Conservation (phyloP, 2,113 vertebrate genomes). For the Xenus cinereus region DNA sequence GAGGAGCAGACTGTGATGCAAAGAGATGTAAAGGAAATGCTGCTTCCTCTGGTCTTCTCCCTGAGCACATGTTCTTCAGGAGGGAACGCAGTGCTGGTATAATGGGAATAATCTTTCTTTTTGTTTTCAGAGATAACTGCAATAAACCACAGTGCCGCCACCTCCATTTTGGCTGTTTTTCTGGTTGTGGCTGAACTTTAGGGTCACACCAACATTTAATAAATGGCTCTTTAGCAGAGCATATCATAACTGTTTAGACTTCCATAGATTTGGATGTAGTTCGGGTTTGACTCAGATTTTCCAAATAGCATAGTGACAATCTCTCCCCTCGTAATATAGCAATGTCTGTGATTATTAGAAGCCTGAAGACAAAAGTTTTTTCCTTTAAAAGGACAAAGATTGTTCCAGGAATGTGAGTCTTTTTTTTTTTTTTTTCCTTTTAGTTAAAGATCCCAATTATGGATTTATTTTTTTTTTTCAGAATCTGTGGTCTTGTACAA, state of each 20-base stretch:
- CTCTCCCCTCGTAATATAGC: background rate
- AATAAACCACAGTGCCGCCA: background rate
- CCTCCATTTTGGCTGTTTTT: background rate
- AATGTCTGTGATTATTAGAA: background rate
- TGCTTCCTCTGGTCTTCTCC: background rate
- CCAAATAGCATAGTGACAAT: background rate
- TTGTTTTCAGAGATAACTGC: background rate
- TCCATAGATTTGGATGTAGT: background rate
- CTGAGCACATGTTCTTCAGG: accelerated
- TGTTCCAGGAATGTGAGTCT: background rate
- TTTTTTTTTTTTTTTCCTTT: background rate
- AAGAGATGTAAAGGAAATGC: background rate
- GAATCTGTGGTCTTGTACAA: background rate
- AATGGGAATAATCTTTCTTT: background rate
- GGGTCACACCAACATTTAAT: background rate
- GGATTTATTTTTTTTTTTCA: accelerated
- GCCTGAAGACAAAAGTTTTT: background rate
- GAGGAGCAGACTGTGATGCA: background rate
- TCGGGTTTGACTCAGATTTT: background rate
- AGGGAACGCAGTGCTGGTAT: accelerated
- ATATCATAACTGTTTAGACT: background rate
- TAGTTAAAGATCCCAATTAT: background rate
- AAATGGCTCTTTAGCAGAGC: background rate
- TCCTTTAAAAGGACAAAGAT: background rate
- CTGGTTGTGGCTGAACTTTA: background rate